Evolutionary conservation across 2,113 vertebrate genomes (phyloP), one percentile per base, ranked within the genome.

Genomic region (Bubalus kerabau): DNA sequence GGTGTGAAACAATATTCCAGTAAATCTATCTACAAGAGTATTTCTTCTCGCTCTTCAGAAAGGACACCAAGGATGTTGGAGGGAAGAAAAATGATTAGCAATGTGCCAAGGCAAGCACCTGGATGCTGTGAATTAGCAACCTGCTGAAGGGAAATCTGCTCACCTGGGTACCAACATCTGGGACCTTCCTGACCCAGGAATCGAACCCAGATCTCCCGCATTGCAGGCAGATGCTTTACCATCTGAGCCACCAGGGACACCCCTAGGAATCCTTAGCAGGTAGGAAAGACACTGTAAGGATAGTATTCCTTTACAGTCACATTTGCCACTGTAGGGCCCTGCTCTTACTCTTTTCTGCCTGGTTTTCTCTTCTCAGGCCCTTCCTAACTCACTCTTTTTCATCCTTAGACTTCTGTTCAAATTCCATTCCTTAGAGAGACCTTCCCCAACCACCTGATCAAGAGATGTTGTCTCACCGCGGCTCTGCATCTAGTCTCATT

Each of bases 391-490:
- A 4, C 13, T 52, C 24, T 81, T 59, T n/a, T 81, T 67, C 52
- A 26, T 10, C 9, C 10, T 56, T 30, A 13, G 28, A 24, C 14
- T 19, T 60, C n/a, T 32, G 3, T 24, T 50, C 48, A 64, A 67
- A 83, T 64, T 11, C 23, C 40, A 14, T 67, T 59, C 23, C 54
- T 62, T 50, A 64, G 17, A 40, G 16, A 15, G 54, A 50, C 14
- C 1, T 64, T 95, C 50, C 28, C n/a, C 6, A 40, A 32, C 24
- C n/a, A 14, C 48, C 7, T 24, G 13, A 8, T 48, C 32, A 28
- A n/a, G 21, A 85, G 24, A 64, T 23, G 28, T 24, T 40, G 11
- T 4, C 40, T 62, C 11, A 17, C 11, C 2, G 0, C 6, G 0
- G 13, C 43, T 19, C 57, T 7, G 4, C 1, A 82, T n/a, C 50